Percentiles rank a stretch among this genome's conserved stretches.
Conservation (phyloP, 2,888 invertebrate species). For the Marasmarcha lunaedactyla region DNA sequence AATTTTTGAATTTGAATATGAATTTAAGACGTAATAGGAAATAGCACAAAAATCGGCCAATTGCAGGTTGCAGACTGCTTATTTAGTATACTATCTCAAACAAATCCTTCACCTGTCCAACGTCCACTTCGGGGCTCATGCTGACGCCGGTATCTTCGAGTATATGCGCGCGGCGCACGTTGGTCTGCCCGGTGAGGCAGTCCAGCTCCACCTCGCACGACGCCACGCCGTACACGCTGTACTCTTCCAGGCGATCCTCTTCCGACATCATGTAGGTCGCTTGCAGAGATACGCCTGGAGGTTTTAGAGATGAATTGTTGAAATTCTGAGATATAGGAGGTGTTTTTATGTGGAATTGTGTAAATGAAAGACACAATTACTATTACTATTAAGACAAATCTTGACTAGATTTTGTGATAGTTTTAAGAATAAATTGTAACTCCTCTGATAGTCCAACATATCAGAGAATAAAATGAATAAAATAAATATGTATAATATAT, state of each 20-base stretch:
- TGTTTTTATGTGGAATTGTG: neutral
- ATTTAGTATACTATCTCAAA: no score
- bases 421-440: no score
- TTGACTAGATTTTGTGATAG: no score
- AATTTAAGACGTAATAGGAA: no score
- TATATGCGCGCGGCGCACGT: constrained; percentile 71
- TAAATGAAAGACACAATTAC: neutral
- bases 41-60: no score
- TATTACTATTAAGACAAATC: neutral
- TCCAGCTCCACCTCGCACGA: constrained; percentile 78
- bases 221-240: constrained; percentile 72
- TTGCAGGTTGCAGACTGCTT: no score
- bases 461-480: no score
- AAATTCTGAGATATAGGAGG: neutral
- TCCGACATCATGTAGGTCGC: constrained; percentile 55
- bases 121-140: constrained; percentile 74
- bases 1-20: no score
- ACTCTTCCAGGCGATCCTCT: constrained; percentile 36
- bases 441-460: no score
- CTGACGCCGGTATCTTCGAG: constrained; percentile 77
- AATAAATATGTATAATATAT: no score
- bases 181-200: constrained; percentile 75
- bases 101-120: constrained; percentile 80
- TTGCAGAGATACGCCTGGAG: constrained; percentile 62
- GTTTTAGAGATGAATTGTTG: no score